Base-by-base conservation (phyloP, 2,888 invertebrate species). In the Dusona sp. region DNA sequence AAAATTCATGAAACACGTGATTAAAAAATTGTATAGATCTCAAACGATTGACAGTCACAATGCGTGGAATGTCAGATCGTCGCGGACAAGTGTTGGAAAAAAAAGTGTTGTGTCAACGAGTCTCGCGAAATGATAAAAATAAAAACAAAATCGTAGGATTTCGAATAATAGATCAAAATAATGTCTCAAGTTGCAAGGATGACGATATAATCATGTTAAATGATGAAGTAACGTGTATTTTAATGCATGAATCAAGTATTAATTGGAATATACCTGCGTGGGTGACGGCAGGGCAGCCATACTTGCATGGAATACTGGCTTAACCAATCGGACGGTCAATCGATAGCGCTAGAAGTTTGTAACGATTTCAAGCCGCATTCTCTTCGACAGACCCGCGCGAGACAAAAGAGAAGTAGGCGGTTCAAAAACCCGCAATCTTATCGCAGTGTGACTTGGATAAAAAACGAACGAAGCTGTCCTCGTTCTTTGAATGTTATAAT, bases 201-300 rank as follows among this genome's bases (percentile, higher is more conserved):
- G 45, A 54, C 29, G 25, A 74, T 74, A 25, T 29, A 6, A 11
- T n/a, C 16, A 22, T n/a, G 16, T 54, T 29, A 45, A 57, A 54
- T 68, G 3, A 45, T 57, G 2, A 9, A 8, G 13, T 25, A 19
- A 22, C 8, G 13, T 9, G 61, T 45, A 25, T 29, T 88, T 89
- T 89, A 88, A 90, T 84, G 88, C 84, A 90, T 88, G 88, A 90
- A 91, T 90, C 88, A 77, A 2, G 77, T 75, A 25, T 86, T 73
- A 92, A 92, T 90, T 90, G 77, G 13, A 6, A 57, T 79, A 38
- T 97, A 97, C 97, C 97, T 97, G 97, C 95, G 97, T 97, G 95
- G 97, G 97, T 96, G 97, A 97, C 95, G 97, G 97, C 96, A 97
- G 95, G 95, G 97, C 96, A 96, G 97, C 97, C 97, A 97, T 97